Base-by-base conservation (phyloP, 2,888 invertebrate genomes). In the Chaitophorus viminalis region DNA sequence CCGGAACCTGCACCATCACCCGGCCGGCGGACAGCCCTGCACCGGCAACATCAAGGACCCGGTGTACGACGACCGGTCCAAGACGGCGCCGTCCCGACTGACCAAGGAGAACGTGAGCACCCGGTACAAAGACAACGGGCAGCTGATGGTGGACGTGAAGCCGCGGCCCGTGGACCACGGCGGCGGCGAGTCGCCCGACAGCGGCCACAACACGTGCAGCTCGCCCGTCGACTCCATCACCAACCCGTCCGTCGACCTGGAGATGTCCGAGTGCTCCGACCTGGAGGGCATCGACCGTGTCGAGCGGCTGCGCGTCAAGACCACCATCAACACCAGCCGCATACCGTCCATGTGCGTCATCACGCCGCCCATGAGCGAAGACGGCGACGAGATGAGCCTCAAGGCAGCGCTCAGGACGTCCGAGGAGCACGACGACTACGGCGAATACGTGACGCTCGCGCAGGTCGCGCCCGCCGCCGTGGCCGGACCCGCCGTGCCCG, bases 281-380 rank as follows among this genome's bases (percentile, higher is more conserved):
- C 93, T 96, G 90, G 96, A 96, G 92, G 96, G 96, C n/a, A 94
- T 96, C 46, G 97, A 97, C 91, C 93, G 97, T 90, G 95, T 96
- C 90, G 97, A 97, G 92, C 93, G 97, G 90, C 95, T 97, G 89
- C 93, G 96, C 89, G 95, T 95, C 75, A 97, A 97, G 92, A 97
- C 97, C 0, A 95, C 95, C 2, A 96, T 97, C 75, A 96, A 95
- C 90, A 95, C 96, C 83, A 96, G 96, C 90, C 93, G 97, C 90
- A 97, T 97, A 91, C 97, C 97, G 1, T 97, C 97, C 9, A 96
- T 97, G 95, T 97, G 97, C 91, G 96, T 96, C 4, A 96, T 97
- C 82, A 97, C 97, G 29, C 97, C 97, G 8, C 95, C 95, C 0
- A 95, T 95, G 89, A 97, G 96, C 89, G 97, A 97, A 90, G 97